Percentiles rank a stretch among this genome's conserved stretches.
phyloP scores from a whole-genome alignment of 2,888 invertebrate species.

The Chironomus tentans region DNA sequence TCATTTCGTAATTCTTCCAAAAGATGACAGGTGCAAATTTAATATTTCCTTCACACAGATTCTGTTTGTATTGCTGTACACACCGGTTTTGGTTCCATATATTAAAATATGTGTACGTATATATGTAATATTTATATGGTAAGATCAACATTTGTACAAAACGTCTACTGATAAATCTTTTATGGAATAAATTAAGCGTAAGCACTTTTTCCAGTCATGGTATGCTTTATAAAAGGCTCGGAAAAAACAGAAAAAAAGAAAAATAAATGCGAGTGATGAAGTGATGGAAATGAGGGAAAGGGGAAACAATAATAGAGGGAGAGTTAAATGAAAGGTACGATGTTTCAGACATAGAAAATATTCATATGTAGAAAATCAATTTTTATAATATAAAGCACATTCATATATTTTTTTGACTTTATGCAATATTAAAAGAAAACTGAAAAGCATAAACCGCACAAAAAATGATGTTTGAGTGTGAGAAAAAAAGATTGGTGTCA shows the following conservation, averaged over 20 bases:
- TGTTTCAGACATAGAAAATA: no score
- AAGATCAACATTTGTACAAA: constrained; percentile 6
- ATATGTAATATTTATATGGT: constrained; percentile 15
- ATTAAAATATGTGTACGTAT: background rate
- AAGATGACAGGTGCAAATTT: constrained; percentile 14
- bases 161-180: constrained; percentile 2
- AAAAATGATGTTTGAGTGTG: background rate
- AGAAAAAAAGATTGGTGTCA: background rate
- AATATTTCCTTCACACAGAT: constrained; percentile 16
- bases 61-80: background rate
- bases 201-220: constrained; percentile 2
- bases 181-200: constrained; percentile 4
- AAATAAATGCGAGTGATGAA: background rate
- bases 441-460: background rate
- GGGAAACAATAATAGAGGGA: no score
- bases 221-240: background rate
- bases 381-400: background rate
- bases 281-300: background rate
- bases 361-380: background rate
- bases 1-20: background rate
- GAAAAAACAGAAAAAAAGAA: background rate
- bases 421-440: no score
- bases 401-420: no score
- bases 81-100: background rate
- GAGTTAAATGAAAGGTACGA: no score